phyloP scores from a whole-genome alignment of 2,888 invertebrate species.

The Pseudanteris insignis region DNA sequence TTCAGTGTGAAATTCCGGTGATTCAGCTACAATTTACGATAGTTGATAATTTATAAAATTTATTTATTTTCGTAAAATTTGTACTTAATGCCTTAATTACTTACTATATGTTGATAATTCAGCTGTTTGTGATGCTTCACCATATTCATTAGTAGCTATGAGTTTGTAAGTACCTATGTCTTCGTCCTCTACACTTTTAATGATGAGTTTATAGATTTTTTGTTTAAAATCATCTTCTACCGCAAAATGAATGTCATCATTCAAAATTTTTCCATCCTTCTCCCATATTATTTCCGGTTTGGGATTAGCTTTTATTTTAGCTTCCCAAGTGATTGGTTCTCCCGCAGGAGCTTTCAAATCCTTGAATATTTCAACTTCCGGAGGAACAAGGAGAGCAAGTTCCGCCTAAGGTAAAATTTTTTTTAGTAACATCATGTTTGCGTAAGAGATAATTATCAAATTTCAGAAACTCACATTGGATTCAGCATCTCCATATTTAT shows the following conservation, averaged over 20 bases:
- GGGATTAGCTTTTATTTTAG: constrained; percentile 88
- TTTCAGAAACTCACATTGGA: constrained; percentile 72
- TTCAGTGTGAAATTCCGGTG: constrained; percentile 78
- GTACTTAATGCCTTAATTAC: too few species aligned
- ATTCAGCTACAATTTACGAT: too few species aligned
- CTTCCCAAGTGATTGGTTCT: constrained; percentile 81
- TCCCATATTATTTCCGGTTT: constrained; percentile 87
- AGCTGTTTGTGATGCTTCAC: constrained; percentile 76
- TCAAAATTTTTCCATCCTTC: constrained; percentile 73
- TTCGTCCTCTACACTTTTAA: constrained; percentile 75
- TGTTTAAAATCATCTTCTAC: constrained; percentile 72
- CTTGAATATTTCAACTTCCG: constrained; percentile 80
- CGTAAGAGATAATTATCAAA: too few species aligned
- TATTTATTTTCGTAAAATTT: too few species aligned
- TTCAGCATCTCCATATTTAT: constrained; percentile 81
- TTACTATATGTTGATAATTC: constrained; percentile 79
- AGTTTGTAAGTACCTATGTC: constrained; percentile 84
- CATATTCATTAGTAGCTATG: constrained; percentile 80
- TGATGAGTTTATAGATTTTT: constrained; percentile 76
- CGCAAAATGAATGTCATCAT: constrained; percentile 70
- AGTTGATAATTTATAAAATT: too few species aligned
- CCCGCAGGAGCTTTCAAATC: constrained; percentile 80
- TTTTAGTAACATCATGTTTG: too few species aligned
- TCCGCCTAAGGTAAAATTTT: constrained; percentile 71
- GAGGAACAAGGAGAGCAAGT: constrained; percentile 80